Conservation (phyloP, 2,113 vertebrate genomes). For the Beaufortia kweichowensis region DNA sequence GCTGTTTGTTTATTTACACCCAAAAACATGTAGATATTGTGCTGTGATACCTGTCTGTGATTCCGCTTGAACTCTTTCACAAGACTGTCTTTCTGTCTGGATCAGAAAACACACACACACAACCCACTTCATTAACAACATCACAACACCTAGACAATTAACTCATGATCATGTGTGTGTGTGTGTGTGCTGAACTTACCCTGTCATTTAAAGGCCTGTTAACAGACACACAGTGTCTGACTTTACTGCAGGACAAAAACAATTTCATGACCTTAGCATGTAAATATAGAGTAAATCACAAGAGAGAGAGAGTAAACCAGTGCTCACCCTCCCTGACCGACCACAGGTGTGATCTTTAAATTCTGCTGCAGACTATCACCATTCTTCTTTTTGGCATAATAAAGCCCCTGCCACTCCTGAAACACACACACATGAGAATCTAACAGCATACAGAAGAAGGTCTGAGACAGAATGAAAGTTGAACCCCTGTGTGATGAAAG, state of each 20-base stretch:
- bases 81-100: constrained; percentile 84
- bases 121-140: background rate
- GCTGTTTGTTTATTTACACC: too few species aligned
- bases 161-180: constrained; percentile 13
- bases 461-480: constrained; percentile 11
- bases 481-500: constrained; percentile 63
- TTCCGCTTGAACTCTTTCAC: constrained; percentile 87
- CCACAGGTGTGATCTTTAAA: constrained; percentile 96
- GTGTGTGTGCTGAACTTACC: constrained; percentile 69
- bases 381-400: constrained; percentile 93
- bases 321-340: constrained; percentile 96
- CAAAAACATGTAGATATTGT: background rate
- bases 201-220: constrained; percentile 93
- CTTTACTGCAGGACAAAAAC: constrained; percentile 88
- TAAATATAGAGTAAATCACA: too few species aligned
- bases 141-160: background rate
- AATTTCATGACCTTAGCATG: too few species aligned
- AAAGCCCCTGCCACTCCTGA: constrained; percentile 97
- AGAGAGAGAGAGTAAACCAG: too few species aligned
- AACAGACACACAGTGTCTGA: constrained; percentile 99
- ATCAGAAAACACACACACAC: constrained; percentile 53
- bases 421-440: constrained; percentile 45
- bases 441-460: constrained; percentile 8
- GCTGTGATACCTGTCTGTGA: constrained; percentile 84
- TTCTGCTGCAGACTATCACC: constrained; percentile 95